Percentiles rank a stretch among this genome's conserved stretches.
Evolutionary conservation across 1,140 invertebrate species (phyloP).

Genomic region (Oedothorax gibbosus): DNA sequence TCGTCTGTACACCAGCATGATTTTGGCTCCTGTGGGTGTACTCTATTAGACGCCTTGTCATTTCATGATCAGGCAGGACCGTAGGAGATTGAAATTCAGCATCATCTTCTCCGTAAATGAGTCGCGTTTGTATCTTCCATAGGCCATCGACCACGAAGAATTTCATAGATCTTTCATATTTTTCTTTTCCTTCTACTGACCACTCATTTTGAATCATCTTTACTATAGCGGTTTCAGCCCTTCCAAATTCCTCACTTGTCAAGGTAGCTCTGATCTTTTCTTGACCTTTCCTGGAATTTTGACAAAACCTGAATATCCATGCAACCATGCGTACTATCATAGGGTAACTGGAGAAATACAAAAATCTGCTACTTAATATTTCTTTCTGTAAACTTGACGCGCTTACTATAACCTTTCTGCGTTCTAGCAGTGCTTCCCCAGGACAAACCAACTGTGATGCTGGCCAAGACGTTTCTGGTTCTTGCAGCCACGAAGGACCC

Average conservation of each 20-base stretch:
- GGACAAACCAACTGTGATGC: not conserved
- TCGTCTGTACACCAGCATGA: not conserved
- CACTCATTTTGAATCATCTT: slow-evolving; percentile 17
- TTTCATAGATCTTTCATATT: not conserved
- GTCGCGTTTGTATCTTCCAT: slow-evolving; percentile 10
- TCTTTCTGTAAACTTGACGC: not conserved
- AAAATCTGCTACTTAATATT: slow-evolving; percentile 13
- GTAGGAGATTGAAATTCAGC: slow-evolving; percentile 14
- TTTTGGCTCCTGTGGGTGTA: not conserved
- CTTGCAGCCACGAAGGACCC: not conserved
- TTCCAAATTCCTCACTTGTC: not conserved
- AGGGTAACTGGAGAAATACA: slow-evolving; percentile 12
- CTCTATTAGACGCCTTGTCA: not conserved
- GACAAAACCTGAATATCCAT: not conserved
- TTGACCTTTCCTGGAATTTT: not conserved
- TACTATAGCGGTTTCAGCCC: not conserved
- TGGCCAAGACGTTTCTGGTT: not conserved
- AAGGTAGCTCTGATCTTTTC: not conserved
- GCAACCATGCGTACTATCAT: not conserved
- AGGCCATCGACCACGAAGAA: not conserved
- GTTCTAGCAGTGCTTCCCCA: not conserved
- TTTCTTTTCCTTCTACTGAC: not conserved
- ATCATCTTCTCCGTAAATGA: slow-evolving; percentile 3
- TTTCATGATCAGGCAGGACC: slow-evolving; percentile 19
- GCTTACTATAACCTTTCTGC: not conserved